Percentiles rank a stretch among this genome's conserved stretches.
phyloP scores from a whole-genome alignment of 2,797 vertebrate genomes.

The Kryptolebias ocellatus region DNA sequence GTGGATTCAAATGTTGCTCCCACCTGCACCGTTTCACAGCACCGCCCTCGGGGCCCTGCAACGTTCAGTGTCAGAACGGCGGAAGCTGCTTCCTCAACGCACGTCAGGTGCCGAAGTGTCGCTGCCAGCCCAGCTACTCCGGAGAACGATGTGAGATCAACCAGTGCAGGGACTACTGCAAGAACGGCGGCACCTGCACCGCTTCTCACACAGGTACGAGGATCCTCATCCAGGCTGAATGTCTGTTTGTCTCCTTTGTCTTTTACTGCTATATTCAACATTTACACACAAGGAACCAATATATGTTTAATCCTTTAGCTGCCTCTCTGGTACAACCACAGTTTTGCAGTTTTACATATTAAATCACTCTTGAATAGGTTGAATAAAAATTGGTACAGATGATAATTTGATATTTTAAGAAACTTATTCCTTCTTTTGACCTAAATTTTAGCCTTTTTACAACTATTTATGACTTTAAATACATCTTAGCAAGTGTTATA shows the following conservation, averaged over 20 bases:
- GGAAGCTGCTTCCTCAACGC: constrained; percentile 95
- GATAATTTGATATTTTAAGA: background rate
- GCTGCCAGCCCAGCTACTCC: constrained; percentile 91
- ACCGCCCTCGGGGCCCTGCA: constrained; percentile 84
- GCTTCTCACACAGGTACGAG: constrained; percentile 89
- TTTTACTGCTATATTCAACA: no score
- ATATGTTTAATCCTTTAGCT: rapidly evolving
- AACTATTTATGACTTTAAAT: no score
- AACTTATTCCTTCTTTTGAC: background rate
- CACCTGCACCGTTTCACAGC: constrained; percentile 38
- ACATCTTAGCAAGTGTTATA: no score
- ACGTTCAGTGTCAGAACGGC: constrained; percentile 88
- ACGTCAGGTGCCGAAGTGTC: constrained; percentile 92
- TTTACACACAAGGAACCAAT: no score
- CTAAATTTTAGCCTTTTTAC: no score
- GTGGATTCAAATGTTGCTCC: background rate
- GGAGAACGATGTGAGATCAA: constrained; percentile 92
- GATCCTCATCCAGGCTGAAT: background rate
- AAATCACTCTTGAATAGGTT: background rate
- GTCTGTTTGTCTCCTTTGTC: no score
- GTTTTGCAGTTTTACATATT: background rate
- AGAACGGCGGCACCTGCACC: constrained; percentile 92
- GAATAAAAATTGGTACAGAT: background rate
- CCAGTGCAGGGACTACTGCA: constrained; percentile 93
- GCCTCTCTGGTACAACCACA: background rate